phyloP scores from a whole-genome alignment of 2,888 invertebrate genomes.

The Lasiommata megera region DNA sequence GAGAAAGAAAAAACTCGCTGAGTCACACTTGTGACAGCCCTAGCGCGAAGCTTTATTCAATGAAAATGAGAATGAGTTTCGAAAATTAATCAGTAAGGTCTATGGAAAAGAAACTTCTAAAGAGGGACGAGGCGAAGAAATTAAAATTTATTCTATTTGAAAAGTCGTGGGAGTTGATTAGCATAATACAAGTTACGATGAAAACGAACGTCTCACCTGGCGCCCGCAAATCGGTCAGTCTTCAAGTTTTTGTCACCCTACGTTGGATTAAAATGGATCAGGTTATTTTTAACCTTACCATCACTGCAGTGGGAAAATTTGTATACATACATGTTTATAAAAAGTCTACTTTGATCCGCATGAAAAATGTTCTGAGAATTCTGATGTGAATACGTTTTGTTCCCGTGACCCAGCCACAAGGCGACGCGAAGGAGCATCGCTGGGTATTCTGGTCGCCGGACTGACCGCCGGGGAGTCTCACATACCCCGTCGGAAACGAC shows the following conservation, averaged over 20 bases:
- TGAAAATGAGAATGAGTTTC: slow-evolving; percentile 68
- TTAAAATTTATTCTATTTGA: slow-evolving; percentile 70
- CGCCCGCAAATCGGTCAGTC: slow-evolving; percentile 34
- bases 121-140: slow-evolving; percentile 55
- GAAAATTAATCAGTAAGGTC: slow-evolving; percentile 66
- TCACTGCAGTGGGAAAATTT: too few relatives aligned
- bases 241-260: slow-evolving; percentile 19
- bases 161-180: slow-evolving; percentile 58
- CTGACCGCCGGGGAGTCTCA: too few relatives aligned
- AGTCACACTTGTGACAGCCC: neutral
- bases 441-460: too few relatives aligned
- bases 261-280: slow-evolving; percentile 15
- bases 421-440: too few relatives aligned
- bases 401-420: too few relatives aligned
- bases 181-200: slow-evolving; percentile 70
- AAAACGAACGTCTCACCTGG: slow-evolving; percentile 52
- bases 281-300: too few relatives aligned
- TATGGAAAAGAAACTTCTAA: slow-evolving; percentile 63
- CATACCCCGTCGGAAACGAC: too few relatives aligned
- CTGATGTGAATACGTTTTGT: too few relatives aligned
- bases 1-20: neutral
- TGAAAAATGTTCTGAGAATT: too few relatives aligned
- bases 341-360: too few relatives aligned
- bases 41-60: slow-evolving; percentile 64
- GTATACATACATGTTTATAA: too few relatives aligned